A percentile compares a stretch with the other conserved stretches of the same genome.
phyloP scores from a whole-genome alignment of 2,888 invertebrate genomes.

The Tinea pellionella region DNA sequence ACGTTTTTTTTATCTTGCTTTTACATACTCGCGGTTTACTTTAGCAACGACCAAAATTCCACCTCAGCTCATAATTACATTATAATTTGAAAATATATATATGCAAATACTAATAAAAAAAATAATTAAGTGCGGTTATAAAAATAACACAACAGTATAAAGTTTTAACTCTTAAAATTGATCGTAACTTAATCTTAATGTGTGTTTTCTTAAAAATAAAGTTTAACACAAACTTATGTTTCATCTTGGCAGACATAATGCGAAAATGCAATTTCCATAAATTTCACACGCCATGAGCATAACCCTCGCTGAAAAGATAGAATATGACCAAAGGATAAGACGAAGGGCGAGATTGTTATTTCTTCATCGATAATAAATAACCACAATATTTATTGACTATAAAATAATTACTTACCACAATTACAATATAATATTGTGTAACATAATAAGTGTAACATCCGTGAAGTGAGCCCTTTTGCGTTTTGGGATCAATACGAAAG shows the following conservation, averaged over 20 bases:
- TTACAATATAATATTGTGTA: no score
- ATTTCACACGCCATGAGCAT: slow-evolving; percentile 64
- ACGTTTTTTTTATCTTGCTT: no score
- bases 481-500: no score
- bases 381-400: not conserved
- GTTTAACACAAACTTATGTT: slow-evolving; percentile 1
- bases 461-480: no score
- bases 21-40: no score
- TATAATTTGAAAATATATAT: no score
- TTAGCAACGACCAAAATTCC: no score
- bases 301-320: slow-evolving; percentile 59
- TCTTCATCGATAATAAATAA: not conserved
- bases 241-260: slow-evolving; percentile 47
- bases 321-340: slow-evolving; percentile 46
- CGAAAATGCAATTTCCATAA: slow-evolving; percentile 68
- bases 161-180: not conserved
- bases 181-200: not conserved
- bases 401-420: not conserved
- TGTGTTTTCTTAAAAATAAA: slow-evolving; percentile 7
- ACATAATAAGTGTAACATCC: no score
- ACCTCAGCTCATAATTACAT: no score
- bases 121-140: no score
- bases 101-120: no score
- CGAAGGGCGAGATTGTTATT: slow-evolving; percentile 14
- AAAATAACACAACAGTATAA: no score